A percentile compares a stretch with the other conserved stretches of the same genome.
Conservation (phyloP, 2,888 invertebrate genomes). For the Rhamphomyia laevipes region DNA sequence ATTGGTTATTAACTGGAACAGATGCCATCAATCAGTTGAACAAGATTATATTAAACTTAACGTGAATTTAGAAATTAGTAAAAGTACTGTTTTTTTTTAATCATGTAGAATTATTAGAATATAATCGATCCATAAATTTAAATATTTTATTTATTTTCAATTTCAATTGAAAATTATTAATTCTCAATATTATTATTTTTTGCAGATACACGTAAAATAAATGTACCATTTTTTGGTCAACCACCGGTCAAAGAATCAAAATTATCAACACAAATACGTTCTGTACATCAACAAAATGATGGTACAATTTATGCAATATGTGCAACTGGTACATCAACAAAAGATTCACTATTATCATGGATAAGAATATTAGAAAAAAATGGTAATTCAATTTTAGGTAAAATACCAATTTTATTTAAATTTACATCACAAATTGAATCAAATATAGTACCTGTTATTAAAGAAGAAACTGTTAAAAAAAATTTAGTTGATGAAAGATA, state of each 20-base stretch:
- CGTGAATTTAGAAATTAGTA: too few species aligned
- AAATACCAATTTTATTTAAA: slow-evolving; percentile 76
- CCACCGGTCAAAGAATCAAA: slow-evolving; percentile 35
- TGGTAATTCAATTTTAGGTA: slow-evolving; percentile 58
- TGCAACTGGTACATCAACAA: slow-evolving; percentile 81
- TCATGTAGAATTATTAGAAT: too few species aligned
- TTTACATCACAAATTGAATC: slow-evolving; percentile 45
- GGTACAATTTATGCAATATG: slow-evolving; percentile 78
- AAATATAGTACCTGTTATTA: slow-evolving; percentile 11
- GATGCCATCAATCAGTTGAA: too few species aligned
- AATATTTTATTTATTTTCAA: too few species aligned
- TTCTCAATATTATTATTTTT: slow-evolving; percentile 6
- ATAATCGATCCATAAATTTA: too few species aligned
- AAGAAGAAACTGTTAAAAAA: background rate
- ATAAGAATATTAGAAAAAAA: slow-evolving; percentile 65
- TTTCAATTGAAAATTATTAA: background rate
- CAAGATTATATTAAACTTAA: too few species aligned
- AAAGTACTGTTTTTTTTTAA: too few species aligned
- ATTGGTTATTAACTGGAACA: too few species aligned
- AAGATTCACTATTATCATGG: slow-evolving; percentile 90
- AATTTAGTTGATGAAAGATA: slow-evolving; percentile 6
- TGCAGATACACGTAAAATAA: slow-evolving; percentile 58
- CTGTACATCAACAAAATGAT: slow-evolving; percentile 87
- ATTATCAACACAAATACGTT: slow-evolving; percentile 41
- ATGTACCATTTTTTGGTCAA: slow-evolving; percentile 44